phyloP scores from a whole-genome alignment of 2,113 vertebrate species.

The Megaptera novaeangliae region DNA sequence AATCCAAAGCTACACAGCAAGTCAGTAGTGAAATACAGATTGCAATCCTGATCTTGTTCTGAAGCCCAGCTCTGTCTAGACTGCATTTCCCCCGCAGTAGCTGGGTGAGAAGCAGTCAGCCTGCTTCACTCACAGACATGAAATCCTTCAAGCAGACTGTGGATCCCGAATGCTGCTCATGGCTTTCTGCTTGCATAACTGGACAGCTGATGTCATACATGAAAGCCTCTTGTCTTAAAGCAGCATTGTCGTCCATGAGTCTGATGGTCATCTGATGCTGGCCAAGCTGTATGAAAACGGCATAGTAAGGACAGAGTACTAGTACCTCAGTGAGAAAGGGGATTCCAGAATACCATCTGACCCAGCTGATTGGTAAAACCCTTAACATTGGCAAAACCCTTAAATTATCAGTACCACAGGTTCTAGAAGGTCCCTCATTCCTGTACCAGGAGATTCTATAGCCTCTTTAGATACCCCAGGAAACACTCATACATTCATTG shows the following conservation, averaged over 20 bases:
- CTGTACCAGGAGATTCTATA: neutral
- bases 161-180: neutral
- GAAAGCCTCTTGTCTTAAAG: neutral
- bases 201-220: conserved; percentile 64
- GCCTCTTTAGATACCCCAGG: neutral
- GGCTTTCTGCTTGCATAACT: neutral
- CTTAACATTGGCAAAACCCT: neutral
- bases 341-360: neutral
- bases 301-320: neutral
- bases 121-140: conserved; percentile 79
- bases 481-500: neutral
- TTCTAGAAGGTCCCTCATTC: neutral
- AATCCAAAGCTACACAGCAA: neutral
- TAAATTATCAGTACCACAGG: neutral
- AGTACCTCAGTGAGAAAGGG: neutral
- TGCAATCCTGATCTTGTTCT: neutral
- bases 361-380: neutral
- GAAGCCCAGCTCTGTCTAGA: neutral
- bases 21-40: neutral
- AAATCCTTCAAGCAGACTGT: conserved; percentile 77
- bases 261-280: conserved; percentile 65
- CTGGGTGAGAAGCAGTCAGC: neutral
- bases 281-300: conserved; percentile 49
- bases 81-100: neutral
- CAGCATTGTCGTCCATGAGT: conserved; percentile 34